A percentile compares a stretch with the other conserved stretches of the same genome.
phyloP scores from a whole-genome alignment of 1,140 invertebrate genomes.

The Papilio machaon region DNA sequence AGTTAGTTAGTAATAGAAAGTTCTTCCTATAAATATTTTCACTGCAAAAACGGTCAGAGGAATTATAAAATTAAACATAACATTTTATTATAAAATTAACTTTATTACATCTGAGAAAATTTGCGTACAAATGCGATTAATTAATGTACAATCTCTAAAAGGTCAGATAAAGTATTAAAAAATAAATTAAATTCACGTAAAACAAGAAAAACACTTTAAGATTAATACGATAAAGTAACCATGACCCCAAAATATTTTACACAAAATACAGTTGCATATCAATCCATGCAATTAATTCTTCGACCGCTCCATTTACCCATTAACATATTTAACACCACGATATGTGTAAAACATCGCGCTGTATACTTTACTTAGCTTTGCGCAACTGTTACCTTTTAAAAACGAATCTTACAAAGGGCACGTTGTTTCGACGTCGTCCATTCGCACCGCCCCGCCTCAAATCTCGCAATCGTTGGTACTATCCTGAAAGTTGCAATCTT shows the following conservation, averaged over 20 bases:
- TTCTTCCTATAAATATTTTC: too few species aligned
- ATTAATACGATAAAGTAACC: slow-evolving; percentile 19
- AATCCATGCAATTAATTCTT: slow-evolving; percentile 62
- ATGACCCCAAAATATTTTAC: slow-evolving; percentile 44
- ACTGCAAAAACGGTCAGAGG: too few species aligned
- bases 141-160: background rate
- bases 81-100: background rate
- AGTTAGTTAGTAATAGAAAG: too few species aligned
- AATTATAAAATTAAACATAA: background rate
- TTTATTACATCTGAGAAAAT: background rate
- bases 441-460: slow-evolving; percentile 13
- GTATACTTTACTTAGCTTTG: slow-evolving; percentile 53
- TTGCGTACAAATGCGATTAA: background rate
- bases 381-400: slow-evolving; percentile 58
- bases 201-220: slow-evolving; percentile 23
- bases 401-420: slow-evolving; percentile 58
- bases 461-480: slow-evolving; percentile 40
- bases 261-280: slow-evolving; percentile 52
- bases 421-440: slow-evolving; percentile 39
- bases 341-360: slow-evolving; percentile 57
- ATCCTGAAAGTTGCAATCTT: background rate
- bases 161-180: background rate
- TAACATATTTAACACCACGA: slow-evolving; percentile 58
- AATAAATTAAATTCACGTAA: background rate
- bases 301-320: slow-evolving; percentile 58